These are phyloP conservation scores for Columba livia DNA, from an alignment of 2,113 vertebrate species.

Conservation along the genomic window DNA sequence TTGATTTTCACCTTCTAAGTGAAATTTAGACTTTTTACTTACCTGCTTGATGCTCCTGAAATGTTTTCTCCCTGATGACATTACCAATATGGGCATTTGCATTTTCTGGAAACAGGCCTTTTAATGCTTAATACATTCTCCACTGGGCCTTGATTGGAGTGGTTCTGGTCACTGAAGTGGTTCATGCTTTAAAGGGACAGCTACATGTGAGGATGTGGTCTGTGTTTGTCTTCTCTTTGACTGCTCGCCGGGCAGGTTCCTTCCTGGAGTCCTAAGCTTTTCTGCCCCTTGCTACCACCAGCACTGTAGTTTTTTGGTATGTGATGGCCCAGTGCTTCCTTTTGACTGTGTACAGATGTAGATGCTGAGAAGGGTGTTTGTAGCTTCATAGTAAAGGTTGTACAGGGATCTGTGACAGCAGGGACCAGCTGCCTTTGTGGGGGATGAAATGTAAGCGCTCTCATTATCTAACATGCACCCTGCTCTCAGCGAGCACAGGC, in stretches of 20 bases:
- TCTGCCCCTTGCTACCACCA: not conserved
- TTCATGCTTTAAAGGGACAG: not conserved
- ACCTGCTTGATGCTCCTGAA: not conserved
- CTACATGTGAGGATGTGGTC: not conserved
- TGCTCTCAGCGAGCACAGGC: not conserved
- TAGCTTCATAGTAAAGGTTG: not conserved
- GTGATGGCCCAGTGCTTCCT: not conserved
- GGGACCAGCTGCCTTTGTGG: not conserved
- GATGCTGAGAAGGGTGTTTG: not conserved
- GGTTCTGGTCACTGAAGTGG: not conserved
- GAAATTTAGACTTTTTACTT: not conserved
- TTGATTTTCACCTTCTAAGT: not conserved
- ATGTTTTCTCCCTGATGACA: not conserved
- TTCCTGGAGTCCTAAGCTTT: not conserved
- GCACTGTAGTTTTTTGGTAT: not conserved
- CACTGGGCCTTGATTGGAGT: not conserved
- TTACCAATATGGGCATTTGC: not conserved
- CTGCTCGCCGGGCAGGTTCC: not conserved
- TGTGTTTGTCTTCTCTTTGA: not conserved
- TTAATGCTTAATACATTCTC: not conserved
- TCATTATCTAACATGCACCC: not conserved
- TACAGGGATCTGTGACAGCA: not conserved
- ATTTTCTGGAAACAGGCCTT: not conserved
- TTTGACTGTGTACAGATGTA: not conserved
- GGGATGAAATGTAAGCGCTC: not conserved